Evolutionary conservation across 2,888 invertebrate genomes (phyloP), one percentile per base, ranked within the genome.

Genomic region (Eulithis prunata): DNA sequence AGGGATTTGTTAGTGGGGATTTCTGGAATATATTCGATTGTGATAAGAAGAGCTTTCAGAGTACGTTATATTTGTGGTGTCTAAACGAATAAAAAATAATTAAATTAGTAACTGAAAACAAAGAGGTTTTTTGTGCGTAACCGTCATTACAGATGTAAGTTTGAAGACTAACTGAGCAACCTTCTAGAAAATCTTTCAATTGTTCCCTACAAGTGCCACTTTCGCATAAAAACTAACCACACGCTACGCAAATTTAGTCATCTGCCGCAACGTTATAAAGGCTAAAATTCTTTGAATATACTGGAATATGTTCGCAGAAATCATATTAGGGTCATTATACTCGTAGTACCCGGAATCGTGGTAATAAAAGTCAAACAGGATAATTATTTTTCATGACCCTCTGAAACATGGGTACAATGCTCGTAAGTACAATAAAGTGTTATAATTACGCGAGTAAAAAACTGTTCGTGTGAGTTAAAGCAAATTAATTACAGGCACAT

Each of bases 201-300:
- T 58, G 41, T 41, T 41, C 38, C 14, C 70, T 36, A 71, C 64
- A 66, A 73, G 68, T 61, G 62, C 66, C 62, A 57, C 73, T 79
- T 74, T 74, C 63, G 63, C 68, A 66, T 74, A 65, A 68, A 66
- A 64, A 59, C 68, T 21, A 21, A 21, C 1, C 62, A 68, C 62
- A 68, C 73, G 71, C 77, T 68, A 75, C 71, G 69, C 70, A 66
- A 21, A 64, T 64, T 75, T 77, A 76, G 77, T 74, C 46, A 14
- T 53, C 66, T 72, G 79, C 77, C 75, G 74, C 68, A 68, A 64
- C 66, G 68, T 62, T 77, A 80, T 79, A 81, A 71, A 70, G 62
- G 52, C 53, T 72, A 74, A 76, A 73, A 75, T 71, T 64, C 51
- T 49, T 41, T 49, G 68, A 11, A 64, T 54, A 28, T 46, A 65